Conservation (phyloP, 37 sponge, comb jelly and placozoan species). For the Tethya wilhelma region DNA sequence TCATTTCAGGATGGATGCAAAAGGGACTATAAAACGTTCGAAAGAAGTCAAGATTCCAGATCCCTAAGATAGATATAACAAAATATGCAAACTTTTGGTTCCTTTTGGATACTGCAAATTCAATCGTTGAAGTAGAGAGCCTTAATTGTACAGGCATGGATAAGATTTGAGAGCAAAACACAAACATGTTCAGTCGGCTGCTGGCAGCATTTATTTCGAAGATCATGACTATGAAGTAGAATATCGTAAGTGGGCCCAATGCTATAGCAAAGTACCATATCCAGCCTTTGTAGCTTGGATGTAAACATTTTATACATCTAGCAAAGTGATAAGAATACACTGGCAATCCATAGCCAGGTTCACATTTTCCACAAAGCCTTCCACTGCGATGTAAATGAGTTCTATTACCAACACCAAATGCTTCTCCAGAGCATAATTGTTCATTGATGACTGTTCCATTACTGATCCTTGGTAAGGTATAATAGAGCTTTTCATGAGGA, state of each 20-base stretch:
- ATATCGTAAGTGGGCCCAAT: background rate
- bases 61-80: background rate
- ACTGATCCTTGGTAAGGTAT: too few species aligned
- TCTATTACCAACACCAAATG: too few species aligned
- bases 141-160: background rate
- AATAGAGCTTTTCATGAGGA: too few species aligned
- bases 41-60: constrained; percentile 23
- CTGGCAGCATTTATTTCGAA: background rate
- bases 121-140: background rate
- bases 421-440: too few species aligned
- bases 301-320: constrained; percentile 1
- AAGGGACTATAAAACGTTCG: background rate
- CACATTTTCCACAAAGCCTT: background rate
- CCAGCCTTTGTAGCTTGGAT: background rate
- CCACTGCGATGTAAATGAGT: background rate
- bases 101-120: background rate
- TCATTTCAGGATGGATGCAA: constrained; percentile 16
- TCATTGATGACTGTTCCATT: too few species aligned
- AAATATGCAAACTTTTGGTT: too few species aligned
- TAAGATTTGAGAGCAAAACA: background rate
- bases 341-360: background rate
- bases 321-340: constrained; percentile 2
- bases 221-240: background rate
- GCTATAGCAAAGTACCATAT: background rate
- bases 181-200: background rate